These are phyloP conservation scores for Edolisoma coerulescens DNA, from an alignment of 2,113 vertebrate genomes.

Conservation along the genomic window DNA sequence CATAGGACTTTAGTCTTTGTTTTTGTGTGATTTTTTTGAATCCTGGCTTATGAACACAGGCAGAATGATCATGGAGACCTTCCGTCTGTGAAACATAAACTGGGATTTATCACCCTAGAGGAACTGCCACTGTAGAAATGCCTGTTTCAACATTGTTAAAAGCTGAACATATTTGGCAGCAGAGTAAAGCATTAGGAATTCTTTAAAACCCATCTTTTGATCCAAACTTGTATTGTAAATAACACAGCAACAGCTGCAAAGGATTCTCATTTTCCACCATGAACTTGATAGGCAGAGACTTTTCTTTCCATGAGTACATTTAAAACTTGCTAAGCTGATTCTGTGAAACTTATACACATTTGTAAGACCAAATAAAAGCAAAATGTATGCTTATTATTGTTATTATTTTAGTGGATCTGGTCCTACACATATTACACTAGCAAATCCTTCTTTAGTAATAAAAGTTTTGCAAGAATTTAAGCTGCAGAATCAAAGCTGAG, in stretches of 20 bases:
- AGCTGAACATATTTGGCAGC: constrained; percentile 52
- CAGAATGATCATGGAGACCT: constrained; percentile 28
- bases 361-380: not conserved
- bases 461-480: not conserved
- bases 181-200: constrained; percentile 49
- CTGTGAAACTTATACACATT: not conserved
- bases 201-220: constrained; percentile 58
- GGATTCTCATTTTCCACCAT: not conserved
- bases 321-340: not conserved
- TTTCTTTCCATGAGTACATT: not conserved
- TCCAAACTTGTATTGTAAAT: constrained; percentile 55
- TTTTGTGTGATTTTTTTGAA: constrained; percentile 8
- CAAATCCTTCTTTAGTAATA: not conserved
- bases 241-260: constrained; percentile 47
- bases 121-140: constrained; percentile 55
- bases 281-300: not conserved
- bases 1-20: not conserved
- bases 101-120: constrained; percentile 62
- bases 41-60: not conserved
- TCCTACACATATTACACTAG: not conserved
- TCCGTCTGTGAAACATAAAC: constrained; percentile 29
- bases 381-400: not conserved
- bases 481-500: not conserved
- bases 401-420: not conserved
- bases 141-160: constrained; percentile 56